Base-by-base conservation (phyloP, 2,888 invertebrate genomes). In the Heterodera filipjevi region DNA sequence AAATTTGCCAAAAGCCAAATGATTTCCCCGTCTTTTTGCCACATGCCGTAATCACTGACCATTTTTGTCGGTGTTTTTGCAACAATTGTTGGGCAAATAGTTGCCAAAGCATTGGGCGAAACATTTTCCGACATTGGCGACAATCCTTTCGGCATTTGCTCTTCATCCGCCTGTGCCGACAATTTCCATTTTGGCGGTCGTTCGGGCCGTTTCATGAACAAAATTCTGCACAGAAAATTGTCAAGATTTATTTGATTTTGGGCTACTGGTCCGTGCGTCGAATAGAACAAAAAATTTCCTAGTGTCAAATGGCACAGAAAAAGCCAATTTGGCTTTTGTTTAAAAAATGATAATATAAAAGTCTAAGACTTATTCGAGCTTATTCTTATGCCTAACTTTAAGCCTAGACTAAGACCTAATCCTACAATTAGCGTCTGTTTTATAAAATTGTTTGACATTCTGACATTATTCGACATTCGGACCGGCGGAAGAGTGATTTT, bases 201-300 rank as follows among this genome's bases (percentile, higher is more conserved):
- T 44, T 84, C 84, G 1, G 87, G 87, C 22, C 87, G 82, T 44
- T 84, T 83, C 86, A 87, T 87, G 79, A 85, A 79, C 22, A 87
- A 79, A 16, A 87, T 78, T 81, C 86, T 87, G 73, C 39, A 3
- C 39, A 39, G 39, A n/a, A n/a, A n/a, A n/a, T n/a, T n/a, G n/a
- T n/a, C n/a, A n/a, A n/a, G n/a, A n/a, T n/a, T n/a, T n/a, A n/a
- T n/a, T n/a, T n/a, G n/a, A n/a, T n/a, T n/a, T n/a, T n/a, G n/a
- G n/a, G n/a, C n/a, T n/a, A n/a, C n/a, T n/a, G n/a, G n/a, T n/a
- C n/a, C n/a, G n/a, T n/a, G n/a, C n/a, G n/a, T n/a, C n/a, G n/a
- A n/a, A n/a, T n/a, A n/a, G n/a, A n/a, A n/a, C n/a, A n/a, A n/a
- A n/a, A n/a, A n/a, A n/a, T n/a, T n/a, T n/a, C n/a, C n/a, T n/a